Percentiles rank a stretch among this genome's conserved stretches.
phyloP scores from a whole-genome alignment of 2,797 vertebrate species.

The Scarus forsteni region DNA sequence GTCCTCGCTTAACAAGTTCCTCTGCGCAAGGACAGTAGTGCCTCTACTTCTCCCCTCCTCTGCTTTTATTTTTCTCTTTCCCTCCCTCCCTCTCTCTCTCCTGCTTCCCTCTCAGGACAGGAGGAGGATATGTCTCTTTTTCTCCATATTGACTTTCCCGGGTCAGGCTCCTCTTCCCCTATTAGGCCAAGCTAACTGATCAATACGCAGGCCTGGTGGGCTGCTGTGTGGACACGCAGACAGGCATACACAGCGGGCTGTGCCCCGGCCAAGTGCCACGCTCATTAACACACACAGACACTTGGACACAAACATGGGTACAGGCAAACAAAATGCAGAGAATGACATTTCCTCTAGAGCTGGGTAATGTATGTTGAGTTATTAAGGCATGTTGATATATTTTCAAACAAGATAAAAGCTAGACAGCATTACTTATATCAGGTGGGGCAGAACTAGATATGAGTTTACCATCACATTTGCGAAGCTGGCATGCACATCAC shows the following conservation, averaged over 20 bases:
- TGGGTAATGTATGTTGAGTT: no score
- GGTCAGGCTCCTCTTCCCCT: slow-evolving; percentile 82
- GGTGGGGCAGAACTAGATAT: no score
- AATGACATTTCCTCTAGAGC: slow-evolving; percentile 1
- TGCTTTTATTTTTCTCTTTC: background rate
- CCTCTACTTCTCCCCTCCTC: slow-evolving; percentile 4
- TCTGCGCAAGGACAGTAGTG: slow-evolving; percentile 31
- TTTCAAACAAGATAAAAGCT: no score
- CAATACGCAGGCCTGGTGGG: slow-evolving; percentile 82
- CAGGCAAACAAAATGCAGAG: slow-evolving; percentile 12
- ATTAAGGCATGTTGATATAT: no score
- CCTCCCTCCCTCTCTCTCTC: slow-evolving; percentile 11
- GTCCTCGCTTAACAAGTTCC: slow-evolving; percentile 35
- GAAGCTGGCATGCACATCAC: no score
- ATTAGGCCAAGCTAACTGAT: slow-evolving; percentile 86
- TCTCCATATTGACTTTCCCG: slow-evolving; percentile 83
- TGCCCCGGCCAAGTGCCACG: slow-evolving; percentile 55
- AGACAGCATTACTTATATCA: no score
- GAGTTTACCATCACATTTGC: no score
- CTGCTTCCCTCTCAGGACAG: slow-evolving; percentile 62
- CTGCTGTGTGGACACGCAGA: slow-evolving; percentile 76
- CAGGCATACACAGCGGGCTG: slow-evolving; percentile 60
- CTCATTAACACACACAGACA: slow-evolving; percentile 54
- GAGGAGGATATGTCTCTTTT: slow-evolving; percentile 80
- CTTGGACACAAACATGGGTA: slow-evolving; percentile 20